Evolutionary conservation across 2,797 vertebrate species (phyloP).

Genomic region (Potorous gilbertii): DNA sequence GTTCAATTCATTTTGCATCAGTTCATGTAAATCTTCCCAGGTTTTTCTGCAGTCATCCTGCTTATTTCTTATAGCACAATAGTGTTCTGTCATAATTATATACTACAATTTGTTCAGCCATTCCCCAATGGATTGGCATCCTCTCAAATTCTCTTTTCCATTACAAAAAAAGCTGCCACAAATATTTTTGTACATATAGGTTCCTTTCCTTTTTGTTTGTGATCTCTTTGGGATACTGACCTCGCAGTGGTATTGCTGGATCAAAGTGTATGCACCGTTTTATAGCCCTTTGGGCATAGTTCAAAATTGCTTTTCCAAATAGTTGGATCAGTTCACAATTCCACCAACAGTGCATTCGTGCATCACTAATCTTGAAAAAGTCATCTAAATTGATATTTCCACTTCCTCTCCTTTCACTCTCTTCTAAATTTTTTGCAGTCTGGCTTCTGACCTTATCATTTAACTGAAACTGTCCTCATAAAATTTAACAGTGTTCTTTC

Average conservation of each 20-base stretch:
- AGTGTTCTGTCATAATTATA: neutral
- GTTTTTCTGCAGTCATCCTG: neutral
- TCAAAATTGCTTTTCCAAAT: neutral
- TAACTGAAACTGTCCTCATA: neutral
- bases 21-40: neutral
- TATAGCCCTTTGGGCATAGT: neutral
- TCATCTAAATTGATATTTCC: neutral
- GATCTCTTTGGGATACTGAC: neutral
- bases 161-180: neutral
- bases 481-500: neutral
- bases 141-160: neutral
- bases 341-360: neutral
- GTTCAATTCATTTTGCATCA: neutral
- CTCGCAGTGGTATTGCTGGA: neutral
- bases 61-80: neutral
- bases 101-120: neutral
- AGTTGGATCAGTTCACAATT: neutral
- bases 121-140: neutral
- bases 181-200: neutral
- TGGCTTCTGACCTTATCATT: neutral
- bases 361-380: neutral
- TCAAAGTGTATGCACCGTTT: neutral
- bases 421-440: neutral
- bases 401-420: neutral
- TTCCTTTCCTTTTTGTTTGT: neutral